phyloP scores from a whole-genome alignment of 2,797 vertebrate genomes.

The Phoebastria nigripes region DNA sequence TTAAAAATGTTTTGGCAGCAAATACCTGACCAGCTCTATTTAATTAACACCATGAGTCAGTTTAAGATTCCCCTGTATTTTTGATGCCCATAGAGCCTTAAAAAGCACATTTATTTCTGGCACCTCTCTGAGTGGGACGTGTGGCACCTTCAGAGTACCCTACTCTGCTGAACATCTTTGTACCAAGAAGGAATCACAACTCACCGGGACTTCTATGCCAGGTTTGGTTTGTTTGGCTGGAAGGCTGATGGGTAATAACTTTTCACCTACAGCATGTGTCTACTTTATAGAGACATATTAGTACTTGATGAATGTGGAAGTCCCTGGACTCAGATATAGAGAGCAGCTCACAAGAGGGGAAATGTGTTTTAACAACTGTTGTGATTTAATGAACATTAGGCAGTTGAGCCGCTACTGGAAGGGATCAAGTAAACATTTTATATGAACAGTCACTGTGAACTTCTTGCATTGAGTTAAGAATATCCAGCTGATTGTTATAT shows the following conservation, averaged over 20 bases:
- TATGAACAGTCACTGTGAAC: background rate
- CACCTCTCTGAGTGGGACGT: accelerated
- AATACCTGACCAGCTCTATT: background rate
- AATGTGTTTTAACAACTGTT: background rate
- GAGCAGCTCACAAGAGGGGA: background rate
- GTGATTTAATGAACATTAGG: background rate
- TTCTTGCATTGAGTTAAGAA: background rate
- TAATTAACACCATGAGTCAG: background rate
- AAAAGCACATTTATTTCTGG: background rate
- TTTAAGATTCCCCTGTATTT: background rate
- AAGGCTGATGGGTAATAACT: background rate
- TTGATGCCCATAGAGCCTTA: background rate
- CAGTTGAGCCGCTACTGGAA: background rate
- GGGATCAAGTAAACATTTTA: background rate
- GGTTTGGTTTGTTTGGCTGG: background rate
- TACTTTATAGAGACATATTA: background rate
- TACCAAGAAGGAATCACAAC: background rate
- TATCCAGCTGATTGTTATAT: background rate
- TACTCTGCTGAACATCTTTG: background rate
- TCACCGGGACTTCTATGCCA: background rate
- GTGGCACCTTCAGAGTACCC: background rate
- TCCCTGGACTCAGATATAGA: background rate
- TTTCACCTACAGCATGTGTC: background rate
- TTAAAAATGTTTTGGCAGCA: background rate
- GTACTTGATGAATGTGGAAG: background rate